Conservation (phyloP, 1,140 invertebrate species). For the Macrotrachela quadricornifera region DNA sequence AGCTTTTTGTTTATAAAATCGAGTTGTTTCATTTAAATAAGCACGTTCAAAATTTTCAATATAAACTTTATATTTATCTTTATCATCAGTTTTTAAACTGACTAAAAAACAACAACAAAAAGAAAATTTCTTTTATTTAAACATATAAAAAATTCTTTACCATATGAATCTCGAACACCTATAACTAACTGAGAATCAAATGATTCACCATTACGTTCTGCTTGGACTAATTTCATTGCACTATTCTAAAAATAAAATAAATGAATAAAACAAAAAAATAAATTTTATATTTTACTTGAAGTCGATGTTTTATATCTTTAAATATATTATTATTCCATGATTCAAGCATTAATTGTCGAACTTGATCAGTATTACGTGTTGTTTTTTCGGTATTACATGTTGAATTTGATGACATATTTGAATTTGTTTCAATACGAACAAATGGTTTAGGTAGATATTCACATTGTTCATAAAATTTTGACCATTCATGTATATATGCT, state of each 20-base stretch:
- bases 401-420: slow-evolving; percentile 17
- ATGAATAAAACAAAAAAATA: too few species aligned
- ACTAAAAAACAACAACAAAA: slow-evolving; percentile 36
- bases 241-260: slow-evolving; percentile 39
- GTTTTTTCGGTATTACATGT: background rate
- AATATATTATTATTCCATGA: slow-evolving; percentile 96
- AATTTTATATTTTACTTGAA: slow-evolving; percentile 38
- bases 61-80: slow-evolving; percentile 82
- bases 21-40: slow-evolving; percentile 73
- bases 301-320: slow-evolving; percentile 63
- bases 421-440: slow-evolving; percentile 50
- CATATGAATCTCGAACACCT: slow-evolving; percentile 80
- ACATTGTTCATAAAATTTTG: slow-evolving; percentile 90
- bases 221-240: slow-evolving; percentile 85
- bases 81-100: slow-evolving; percentile 76
- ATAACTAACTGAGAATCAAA: slow-evolving; percentile 92
- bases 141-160: too few species aligned
- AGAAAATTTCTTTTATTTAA: too few species aligned
- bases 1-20: slow-evolving; percentile 76
- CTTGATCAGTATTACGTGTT: background rate
- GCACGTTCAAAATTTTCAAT: slow-evolving; percentile 86
- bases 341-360: slow-evolving; percentile 68
- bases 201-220: slow-evolving; percentile 83
- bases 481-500: slow-evolving; percentile 86
- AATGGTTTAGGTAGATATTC: slow-evolving; percentile 87